These are phyloP conservation scores for Phaonia tiefii DNA, from an alignment of 2,888 invertebrate genomes.

Conservation along the genomic window DNA sequence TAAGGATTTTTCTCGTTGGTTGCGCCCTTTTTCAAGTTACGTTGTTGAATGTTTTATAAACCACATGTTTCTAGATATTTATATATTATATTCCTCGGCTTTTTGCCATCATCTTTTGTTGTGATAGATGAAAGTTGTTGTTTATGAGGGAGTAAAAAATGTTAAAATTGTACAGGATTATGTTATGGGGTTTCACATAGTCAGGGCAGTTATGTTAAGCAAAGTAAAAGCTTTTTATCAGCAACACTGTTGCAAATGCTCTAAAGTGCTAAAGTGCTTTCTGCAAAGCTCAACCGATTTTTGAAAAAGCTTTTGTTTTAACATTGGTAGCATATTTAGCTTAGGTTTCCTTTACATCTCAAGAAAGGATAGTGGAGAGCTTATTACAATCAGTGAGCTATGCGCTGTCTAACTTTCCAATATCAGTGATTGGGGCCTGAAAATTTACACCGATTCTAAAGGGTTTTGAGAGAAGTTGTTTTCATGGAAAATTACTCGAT, in stretches of 20 bases:
- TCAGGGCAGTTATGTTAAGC: not conserved
- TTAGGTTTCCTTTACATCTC: too few species aligned
- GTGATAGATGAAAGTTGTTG: constrained; percentile 13
- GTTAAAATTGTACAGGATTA: constrained; percentile 3
- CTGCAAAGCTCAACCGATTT: too few species aligned
- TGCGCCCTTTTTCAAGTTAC: constrained; percentile 54
- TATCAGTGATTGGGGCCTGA: too few species aligned
- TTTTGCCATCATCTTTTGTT: constrained; percentile 20
- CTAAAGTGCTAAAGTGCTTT: not conserved
- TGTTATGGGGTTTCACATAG: not conserved
- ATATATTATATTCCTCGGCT: constrained; percentile 41
- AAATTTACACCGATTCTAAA: too few species aligned
- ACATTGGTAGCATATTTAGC: too few species aligned
- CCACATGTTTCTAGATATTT: constrained; percentile 59
- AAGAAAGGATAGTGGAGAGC: too few species aligned
- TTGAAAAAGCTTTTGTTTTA: too few species aligned
- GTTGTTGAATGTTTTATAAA: constrained; percentile 58
- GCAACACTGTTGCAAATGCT: not conserved
- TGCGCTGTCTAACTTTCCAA: too few species aligned
- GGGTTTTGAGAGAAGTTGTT: too few species aligned
- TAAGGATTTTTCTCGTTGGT: not conserved
- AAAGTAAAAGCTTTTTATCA: not conserved
- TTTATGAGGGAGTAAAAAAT: not conserved
- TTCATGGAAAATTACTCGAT: too few species aligned
- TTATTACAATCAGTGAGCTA: too few species aligned